phyloP scores from a whole-genome alignment of 2,113 vertebrate genomes.

The Alouatta palliata region DNA sequence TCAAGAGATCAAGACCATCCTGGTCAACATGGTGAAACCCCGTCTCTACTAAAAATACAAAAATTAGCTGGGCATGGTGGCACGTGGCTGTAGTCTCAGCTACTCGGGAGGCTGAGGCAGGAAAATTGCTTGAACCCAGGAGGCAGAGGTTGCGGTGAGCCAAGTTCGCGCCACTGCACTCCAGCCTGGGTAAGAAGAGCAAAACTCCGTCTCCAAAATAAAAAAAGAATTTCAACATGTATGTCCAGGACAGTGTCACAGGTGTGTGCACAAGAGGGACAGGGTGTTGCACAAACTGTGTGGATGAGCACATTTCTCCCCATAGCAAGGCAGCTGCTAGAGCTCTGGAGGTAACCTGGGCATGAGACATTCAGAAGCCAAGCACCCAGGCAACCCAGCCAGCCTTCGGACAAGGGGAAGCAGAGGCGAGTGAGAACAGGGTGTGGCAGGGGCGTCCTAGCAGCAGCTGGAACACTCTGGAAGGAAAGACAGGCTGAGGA shows the following conservation, averaged over 20 bases:
- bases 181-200: too few species aligned
- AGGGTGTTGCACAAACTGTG: rapidly evolving
- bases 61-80: too few species aligned
- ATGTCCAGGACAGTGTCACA: not conserved
- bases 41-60: too few species aligned
- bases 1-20: too few species aligned
- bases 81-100: too few species aligned
- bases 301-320: not conserved
- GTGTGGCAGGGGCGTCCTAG: not conserved
- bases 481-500: not conserved
- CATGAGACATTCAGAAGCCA: not conserved
- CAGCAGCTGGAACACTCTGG: not conserved
- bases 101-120: too few species aligned
- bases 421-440: rapidly evolving
- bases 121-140: too few species aligned
- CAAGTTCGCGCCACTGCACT: too few species aligned
- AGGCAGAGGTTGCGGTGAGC: too few species aligned
- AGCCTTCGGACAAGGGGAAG: rapidly evolving
- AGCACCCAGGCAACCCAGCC: not conserved
- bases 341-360: rapidly evolving
- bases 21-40: too few species aligned
- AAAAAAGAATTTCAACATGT: not conserved
- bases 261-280: rapidly evolving
- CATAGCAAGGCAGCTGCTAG: not conserved
- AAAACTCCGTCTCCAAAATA: too few species aligned